Evolutionary conservation across 1,140 invertebrate genomes (phyloP).

Genomic region (Mesaphorura yosii): DNA sequence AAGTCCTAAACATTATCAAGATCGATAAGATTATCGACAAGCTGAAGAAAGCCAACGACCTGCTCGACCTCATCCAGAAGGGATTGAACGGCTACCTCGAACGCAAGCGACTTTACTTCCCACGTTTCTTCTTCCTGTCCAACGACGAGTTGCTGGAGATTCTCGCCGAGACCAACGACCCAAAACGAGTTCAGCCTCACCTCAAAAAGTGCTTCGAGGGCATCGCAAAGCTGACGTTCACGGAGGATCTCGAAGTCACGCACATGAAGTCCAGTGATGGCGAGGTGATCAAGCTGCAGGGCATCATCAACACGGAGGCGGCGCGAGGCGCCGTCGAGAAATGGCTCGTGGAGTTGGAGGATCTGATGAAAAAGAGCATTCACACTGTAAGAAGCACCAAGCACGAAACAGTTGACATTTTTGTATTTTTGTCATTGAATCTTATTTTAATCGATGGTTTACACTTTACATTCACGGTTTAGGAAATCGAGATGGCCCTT

Average conservation of each 20-base stretch:
- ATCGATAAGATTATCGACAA: constrained; percentile 90
- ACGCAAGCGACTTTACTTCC: constrained; percentile 88
- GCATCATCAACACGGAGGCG: constrained; percentile 69
- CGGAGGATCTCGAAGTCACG: constrained; percentile 72
- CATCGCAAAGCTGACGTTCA: constrained; percentile 75
- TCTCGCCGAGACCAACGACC: constrained; percentile 92
- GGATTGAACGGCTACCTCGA: constrained; percentile 90
- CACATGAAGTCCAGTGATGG: constrained; percentile 81
- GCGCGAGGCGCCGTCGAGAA: constrained; percentile 94
- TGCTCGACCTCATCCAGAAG: constrained; percentile 79
- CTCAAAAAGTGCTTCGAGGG: constrained; percentile 94
- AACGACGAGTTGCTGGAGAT: constrained; percentile 95
- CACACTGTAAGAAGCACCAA: constrained; percentile 43
- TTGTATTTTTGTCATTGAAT: constrained; percentile 7
- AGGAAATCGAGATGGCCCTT: constrained; percentile 44
- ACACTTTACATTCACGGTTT: constrained; percentile 14
- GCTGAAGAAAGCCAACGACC: constrained; percentile 72
- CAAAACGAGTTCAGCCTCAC: constrained; percentile 91
- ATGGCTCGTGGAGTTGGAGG: constrained; percentile 85
- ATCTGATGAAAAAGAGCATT: constrained; percentile 79
- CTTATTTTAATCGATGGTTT: constrained; percentile 1
- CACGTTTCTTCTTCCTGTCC: constrained; percentile 92
- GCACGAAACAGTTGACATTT: neutral
- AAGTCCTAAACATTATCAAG: constrained; percentile 70
- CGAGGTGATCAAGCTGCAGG: constrained; percentile 64